A percentile compares a stretch with the other conserved stretches of the same genome.
Evolutionary conservation across 2,113 vertebrate genomes (phyloP).

Genomic region (Dromiciops gliroides): DNA sequence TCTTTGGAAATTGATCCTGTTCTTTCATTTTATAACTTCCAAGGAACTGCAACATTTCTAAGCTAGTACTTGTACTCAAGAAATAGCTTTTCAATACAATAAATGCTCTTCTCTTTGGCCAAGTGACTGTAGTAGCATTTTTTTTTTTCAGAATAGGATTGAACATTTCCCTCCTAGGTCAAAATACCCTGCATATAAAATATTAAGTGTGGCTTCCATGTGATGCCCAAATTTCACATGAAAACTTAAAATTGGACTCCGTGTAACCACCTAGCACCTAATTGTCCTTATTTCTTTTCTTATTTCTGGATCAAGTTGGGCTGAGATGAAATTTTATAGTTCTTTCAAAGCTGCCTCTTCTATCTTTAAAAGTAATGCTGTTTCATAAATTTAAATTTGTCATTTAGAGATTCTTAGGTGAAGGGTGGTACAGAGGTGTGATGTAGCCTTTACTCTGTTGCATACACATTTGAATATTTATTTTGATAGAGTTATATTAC

Average conservation of each 20-base stretch:
- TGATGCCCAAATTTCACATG: background rate
- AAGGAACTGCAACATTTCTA: background rate
- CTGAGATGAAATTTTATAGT: background rate
- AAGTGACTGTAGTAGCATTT: background rate
- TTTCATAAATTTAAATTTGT: background rate
- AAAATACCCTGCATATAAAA: background rate
- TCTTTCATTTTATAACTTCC: background rate
- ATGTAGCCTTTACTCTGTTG: background rate
- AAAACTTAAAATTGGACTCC: background rate
- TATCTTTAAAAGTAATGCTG: background rate
- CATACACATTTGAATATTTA: background rate
- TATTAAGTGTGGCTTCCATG: background rate
- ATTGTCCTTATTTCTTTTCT: background rate
- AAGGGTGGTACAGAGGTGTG: background rate
- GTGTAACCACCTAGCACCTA: too few species aligned
- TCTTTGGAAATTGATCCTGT: background rate
- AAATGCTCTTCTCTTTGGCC: background rate
- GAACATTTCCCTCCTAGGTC: background rate
- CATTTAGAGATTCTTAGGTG: conserved; percentile 13
- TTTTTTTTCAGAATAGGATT: background rate
- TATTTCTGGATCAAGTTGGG: background rate
- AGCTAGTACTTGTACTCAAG: background rate
- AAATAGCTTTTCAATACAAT: background rate
- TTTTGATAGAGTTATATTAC: background rate
- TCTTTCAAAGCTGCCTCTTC: background rate